These are phyloP conservation scores for Brachionus rotundiformis DNA, from an alignment of 1,140 invertebrate genomes.

Conservation along the genomic window DNA sequence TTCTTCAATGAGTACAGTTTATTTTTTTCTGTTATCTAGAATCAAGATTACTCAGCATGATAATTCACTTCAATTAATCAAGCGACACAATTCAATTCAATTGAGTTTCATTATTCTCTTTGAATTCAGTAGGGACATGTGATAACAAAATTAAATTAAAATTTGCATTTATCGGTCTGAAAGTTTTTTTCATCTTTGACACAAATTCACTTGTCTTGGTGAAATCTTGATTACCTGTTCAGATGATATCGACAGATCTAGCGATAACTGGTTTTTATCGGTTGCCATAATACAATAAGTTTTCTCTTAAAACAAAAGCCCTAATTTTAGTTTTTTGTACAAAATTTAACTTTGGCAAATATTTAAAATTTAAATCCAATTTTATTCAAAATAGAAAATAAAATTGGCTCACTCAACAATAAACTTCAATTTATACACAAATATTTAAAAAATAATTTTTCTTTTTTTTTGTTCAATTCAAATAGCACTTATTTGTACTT, in stretches of 20 bases:
- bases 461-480: background rate
- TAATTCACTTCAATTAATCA: background rate
- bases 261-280: background rate
- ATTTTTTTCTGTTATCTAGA: background rate
- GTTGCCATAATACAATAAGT: constrained; percentile 14
- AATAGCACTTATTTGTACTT: too few relatives aligned
- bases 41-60: background rate
- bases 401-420: background rate
- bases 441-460: background rate
- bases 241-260: background rate
- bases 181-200: background rate
- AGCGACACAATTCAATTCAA: background rate
- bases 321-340: constrained; percentile 11
- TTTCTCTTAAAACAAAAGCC: background rate
- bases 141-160: background rate
- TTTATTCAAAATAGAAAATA: background rate
- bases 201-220: background rate
- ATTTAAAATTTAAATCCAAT: constrained; percentile 34
- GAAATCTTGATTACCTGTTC: background rate
- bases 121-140: background rate
- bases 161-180: constrained; percentile 28
- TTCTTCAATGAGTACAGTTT: too few relatives aligned
- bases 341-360: constrained; percentile 19
- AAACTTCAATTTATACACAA: background rate
- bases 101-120: background rate